Percentiles rank a stretch among this genome's conserved stretches.
Evolutionary conservation across 2,113 vertebrate species (phyloP).

Genomic region (Tetraodon nigroviridis): DNA sequence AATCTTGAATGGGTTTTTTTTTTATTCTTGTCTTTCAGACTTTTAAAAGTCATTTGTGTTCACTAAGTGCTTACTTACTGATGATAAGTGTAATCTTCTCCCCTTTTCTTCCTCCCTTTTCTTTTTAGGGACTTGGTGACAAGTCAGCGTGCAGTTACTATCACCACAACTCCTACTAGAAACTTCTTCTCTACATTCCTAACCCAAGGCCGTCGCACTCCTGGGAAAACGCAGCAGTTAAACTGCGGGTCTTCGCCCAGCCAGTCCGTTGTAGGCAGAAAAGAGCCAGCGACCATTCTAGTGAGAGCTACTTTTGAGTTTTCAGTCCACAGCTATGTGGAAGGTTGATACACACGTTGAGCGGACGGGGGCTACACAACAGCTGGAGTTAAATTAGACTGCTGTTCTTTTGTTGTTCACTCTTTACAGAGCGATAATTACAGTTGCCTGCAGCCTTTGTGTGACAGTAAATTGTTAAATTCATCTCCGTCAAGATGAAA

Average conservation of each 20-base stretch:
- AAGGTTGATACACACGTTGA: too few species aligned
- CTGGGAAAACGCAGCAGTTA: slow-evolving; percentile 67
- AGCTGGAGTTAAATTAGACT: too few species aligned
- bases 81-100: not conserved
- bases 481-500: not conserved
- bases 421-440: too few species aligned
- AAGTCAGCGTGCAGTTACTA: slow-evolving; percentile 78
- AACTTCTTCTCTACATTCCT: slow-evolving; percentile 89
- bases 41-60: not conserved
- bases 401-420: too few species aligned
- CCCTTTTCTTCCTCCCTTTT: not conserved
- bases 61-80: too few species aligned
- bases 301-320: slow-evolving; percentile 62
- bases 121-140: slow-evolving; percentile 83
- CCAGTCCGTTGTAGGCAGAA: slow-evolving; percentile 76
- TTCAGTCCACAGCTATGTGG: too few species aligned
- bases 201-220: slow-evolving; percentile 81
- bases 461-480: too few species aligned
- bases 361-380: too few species aligned
- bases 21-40: not conserved
- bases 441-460: too few species aligned
- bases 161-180: slow-evolving; percentile 80
- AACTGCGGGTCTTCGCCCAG: slow-evolving; percentile 68
- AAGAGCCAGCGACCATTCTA: slow-evolving; percentile 76
- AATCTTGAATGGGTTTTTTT: not conserved